Conservation (phyloP, 2,113 vertebrate genomes). For the Paraplagusia blochii region DNA sequence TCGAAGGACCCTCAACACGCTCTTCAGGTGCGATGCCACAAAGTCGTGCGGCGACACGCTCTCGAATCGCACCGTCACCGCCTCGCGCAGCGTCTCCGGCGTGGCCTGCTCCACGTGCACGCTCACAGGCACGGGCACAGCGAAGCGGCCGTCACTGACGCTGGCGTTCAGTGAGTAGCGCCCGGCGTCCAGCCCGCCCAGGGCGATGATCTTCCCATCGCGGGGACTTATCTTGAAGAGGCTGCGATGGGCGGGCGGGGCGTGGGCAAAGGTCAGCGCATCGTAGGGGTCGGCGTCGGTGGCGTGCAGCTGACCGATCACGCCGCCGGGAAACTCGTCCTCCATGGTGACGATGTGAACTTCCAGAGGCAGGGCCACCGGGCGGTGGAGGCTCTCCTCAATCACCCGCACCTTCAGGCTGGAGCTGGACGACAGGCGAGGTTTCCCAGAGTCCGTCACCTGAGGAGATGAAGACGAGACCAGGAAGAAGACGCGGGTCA, state of each 20-base stretch:
- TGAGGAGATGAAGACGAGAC: conserved; percentile 43
- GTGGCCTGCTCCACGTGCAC: conserved; percentile 89
- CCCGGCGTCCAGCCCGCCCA: conserved; percentile 89
- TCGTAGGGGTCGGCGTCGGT: conserved; percentile 95
- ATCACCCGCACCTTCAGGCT: conserved; percentile 87
- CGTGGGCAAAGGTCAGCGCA: conserved; percentile 85
- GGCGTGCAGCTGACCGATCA: conserved; percentile 95
- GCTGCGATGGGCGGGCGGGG: conserved; percentile 86
- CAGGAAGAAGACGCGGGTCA: not conserved
- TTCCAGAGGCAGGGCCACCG: conserved; percentile 87
- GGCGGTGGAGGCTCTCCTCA: conserved; percentile 93
- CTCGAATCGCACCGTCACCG: conserved; percentile 93
- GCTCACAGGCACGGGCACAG: conserved; percentile 85
- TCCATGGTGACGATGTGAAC: conserved; percentile 96
- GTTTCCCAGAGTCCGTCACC: conserved; percentile 91
- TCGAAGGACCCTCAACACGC: conserved; percentile 81
- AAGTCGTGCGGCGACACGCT: conserved; percentile 90
- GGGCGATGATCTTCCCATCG: conserved; percentile 92
- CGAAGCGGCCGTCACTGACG: conserved; percentile 91
- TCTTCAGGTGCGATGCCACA: conserved; percentile 85
- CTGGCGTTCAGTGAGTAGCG: conserved; percentile 89
- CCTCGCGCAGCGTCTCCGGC: conserved; percentile 86
- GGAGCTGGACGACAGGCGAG: conserved; percentile 82
- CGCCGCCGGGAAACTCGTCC: conserved; percentile 95
- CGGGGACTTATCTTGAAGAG: conserved; percentile 93